Base-by-base conservation (phyloP, 2,797 vertebrate genomes). In the Microcaecilia unicolor region DNA sequence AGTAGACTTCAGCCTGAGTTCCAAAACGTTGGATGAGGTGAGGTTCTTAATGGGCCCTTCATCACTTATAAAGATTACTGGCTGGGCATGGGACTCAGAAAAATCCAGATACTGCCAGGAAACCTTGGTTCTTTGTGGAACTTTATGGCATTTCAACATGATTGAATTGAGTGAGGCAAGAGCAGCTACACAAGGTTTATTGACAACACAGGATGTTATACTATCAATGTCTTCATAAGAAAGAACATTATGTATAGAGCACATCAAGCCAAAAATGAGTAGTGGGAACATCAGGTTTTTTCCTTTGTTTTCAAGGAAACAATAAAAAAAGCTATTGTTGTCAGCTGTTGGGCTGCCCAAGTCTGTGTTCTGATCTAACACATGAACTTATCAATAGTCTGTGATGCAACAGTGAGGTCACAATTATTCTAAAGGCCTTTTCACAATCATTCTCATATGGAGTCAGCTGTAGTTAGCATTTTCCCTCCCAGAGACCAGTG, bases 31-130 rank as follows among this genome's bases (percentile, higher is more conserved):
- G 15, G 17, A n/a, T 4, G 18, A 16, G 14, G 9, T 15, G 9
- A 25, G 13, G 3, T 23, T 11, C 10, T 8, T 8, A 7, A 21
- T 7, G 5, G n/a, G 6, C 2, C 14, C 16, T 2, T 23, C 10
- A 2, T 31, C 29, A 24, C 6, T 22, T 15, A 33, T 5, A 4
- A 56, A 46, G 8, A 48, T 51, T 12, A 35, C 8, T 18, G 23
- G 19, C 8, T 4, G 20, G 3, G 38, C 28, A 3, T 26, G 3
- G 3, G 9, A 11, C n/a, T 27, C 29, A 8, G 10, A 22, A 2
- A 34, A 15, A 8, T 55, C 39, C 2, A 28, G 29, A 22, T 46
- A 55, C 10, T 51, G 55, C 55, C 55, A 59, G 3, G 19, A 31
- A 20, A 59, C 7, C 1, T 7, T 9, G 4, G 7, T 14, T 3